Evolutionary conservation across 2,888 invertebrate species (phyloP), one percentile per base, ranked within the genome.

Genomic region (Drosophila ezoana): DNA sequence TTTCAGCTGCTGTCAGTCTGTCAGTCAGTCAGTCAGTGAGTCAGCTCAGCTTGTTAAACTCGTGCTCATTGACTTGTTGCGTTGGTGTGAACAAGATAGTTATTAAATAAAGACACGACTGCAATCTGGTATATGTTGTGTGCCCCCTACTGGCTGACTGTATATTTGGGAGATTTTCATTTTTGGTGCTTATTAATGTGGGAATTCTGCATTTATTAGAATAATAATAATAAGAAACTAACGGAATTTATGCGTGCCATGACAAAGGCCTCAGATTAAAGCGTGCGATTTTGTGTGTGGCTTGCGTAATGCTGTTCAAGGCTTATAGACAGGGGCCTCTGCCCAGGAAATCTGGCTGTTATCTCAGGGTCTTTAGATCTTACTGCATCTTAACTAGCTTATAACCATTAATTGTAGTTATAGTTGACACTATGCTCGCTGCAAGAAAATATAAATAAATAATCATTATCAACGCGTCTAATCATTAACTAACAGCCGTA

Each of bases 161-260:
- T 65, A 41, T 59, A 62, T 72, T 82, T 72, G 44, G 62, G 54
- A n/a, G 52, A 16, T 62, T 47, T 56, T 62, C 66, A 54, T 43
- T 64, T 16, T 16, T 28, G 65, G 60, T 68, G 82, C 47, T 72
- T 85, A 78, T 76, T 86, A 76, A 71, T 86, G 83, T 84, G 83
- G 86, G 83, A 84, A 73, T 37, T 64, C 44, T 53, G 81, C 74
- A 86, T 80, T 76, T 75, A 85, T 83, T 86, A 84, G 83, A 86
- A 84, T 81, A 72, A 79, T 86, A 83, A 81, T 61, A 71, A 76
- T 79, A 72, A n/a, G n/a, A n/a, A 86, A 71, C 74, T 79, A 83
- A 74, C 74, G 59, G 67, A 79, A 66, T 76, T 83, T 86, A 83
- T 83, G 82, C 77, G 77, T 85, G 79, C 67, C 71, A 75, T 63